Percentiles rank a stretch among this genome's conserved stretches.
Conservation (phyloP, 2,113 vertebrate species). For the Fukomys damarensis region DNA sequence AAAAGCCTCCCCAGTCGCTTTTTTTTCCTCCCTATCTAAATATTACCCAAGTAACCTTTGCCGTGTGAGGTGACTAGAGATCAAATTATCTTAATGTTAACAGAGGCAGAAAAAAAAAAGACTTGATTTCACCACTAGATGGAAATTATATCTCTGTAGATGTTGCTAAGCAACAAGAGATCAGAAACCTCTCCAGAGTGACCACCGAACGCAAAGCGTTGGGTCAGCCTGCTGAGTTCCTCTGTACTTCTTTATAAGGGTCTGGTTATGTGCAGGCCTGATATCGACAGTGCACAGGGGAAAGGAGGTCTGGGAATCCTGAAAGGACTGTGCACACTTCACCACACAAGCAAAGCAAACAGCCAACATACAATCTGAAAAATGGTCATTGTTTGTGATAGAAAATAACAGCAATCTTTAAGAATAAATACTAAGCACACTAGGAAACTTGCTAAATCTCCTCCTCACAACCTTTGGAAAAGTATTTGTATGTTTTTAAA, state of each 20-base stretch:
- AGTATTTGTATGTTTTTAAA: slow-evolving; percentile 12
- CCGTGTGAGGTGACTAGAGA: background rate
- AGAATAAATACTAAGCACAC: background rate
- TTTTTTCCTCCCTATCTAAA: background rate
- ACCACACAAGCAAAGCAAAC: background rate
- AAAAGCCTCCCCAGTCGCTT: background rate
- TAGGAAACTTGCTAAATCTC: background rate
- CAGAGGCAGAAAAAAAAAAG: background rate
- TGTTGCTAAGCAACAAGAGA: slow-evolving; percentile 70
- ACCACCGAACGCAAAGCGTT: background rate
- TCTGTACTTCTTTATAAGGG: background rate
- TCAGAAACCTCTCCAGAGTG: background rate
- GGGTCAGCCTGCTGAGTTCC: slow-evolving; percentile 31
- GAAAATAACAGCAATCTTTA: slow-evolving; percentile 6
- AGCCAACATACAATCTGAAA: background rate
- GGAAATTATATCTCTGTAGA: slow-evolving; percentile 62
- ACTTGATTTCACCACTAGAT: slow-evolving; percentile 55
- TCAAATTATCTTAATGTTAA: slow-evolving; percentile 48
- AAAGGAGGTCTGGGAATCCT: background rate
- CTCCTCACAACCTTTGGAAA: background rate
- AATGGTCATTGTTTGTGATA: background rate
- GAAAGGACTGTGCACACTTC: background rate
- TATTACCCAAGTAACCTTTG: background rate
- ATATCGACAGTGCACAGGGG: background rate
- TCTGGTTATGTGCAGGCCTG: background rate